These are phyloP conservation scores for Actinemys pallida DNA, from an alignment of 2,113 vertebrate species.

Conservation along the genomic window DNA sequence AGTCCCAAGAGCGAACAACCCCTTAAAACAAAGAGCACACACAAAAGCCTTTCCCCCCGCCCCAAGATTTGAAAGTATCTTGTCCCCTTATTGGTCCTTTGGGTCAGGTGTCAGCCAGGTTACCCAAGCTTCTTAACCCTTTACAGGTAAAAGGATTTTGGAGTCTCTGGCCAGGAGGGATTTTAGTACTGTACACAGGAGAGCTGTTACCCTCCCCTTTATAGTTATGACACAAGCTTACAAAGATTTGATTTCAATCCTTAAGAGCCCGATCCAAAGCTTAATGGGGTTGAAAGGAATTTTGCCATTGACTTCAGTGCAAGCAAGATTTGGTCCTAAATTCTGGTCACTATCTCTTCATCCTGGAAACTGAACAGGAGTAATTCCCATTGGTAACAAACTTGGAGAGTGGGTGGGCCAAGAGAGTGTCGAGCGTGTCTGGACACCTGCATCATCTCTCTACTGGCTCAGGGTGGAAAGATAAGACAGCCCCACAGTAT, in stretches of 20 bases:
- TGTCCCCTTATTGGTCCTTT: no score
- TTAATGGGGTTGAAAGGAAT: not conserved
- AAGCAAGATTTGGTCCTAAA: not conserved
- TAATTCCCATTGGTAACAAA: not conserved
- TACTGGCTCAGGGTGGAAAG: not conserved
- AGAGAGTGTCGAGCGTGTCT: not conserved
- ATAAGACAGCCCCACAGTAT: not conserved
- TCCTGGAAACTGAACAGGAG: not conserved
- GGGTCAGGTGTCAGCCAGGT: no score
- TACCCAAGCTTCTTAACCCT: no score
- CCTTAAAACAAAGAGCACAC: no score
- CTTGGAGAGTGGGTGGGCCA: not conserved
- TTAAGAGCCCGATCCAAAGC: not conserved
- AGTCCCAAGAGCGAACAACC: no score
- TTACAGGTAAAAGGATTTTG: no score
- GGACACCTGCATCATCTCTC: not conserved
- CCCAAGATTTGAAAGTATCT: no score
- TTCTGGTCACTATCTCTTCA: not conserved
- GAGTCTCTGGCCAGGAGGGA: no score
- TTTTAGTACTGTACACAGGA: no score
- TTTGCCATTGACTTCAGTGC: not conserved
- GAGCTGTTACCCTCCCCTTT: no score
- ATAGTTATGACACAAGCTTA: not conserved
- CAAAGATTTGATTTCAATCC: not conserved
- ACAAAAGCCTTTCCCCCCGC: no score